Evolutionary conservation across 2,888 invertebrate genomes (phyloP), one percentile per base, ranked within the genome.

Genomic region (Hanleya hanleyi): DNA sequence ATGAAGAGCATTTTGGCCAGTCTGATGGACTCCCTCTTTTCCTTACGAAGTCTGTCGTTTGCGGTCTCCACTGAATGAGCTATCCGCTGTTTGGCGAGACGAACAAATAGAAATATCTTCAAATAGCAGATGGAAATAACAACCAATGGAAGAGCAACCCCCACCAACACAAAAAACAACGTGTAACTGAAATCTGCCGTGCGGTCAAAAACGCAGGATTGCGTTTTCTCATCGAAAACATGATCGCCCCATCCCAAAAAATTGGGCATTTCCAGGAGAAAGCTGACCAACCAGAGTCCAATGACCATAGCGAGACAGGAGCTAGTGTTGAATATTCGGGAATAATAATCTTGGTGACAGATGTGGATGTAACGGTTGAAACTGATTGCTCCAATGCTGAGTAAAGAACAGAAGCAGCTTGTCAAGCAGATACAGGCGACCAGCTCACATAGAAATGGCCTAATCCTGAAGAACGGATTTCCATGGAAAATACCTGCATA

Each of bases 201-300:
- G 37, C 81, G 51, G 51, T 81, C 77, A 74, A 76, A 81, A 18
- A 80, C 77, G 65, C 81, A 81, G 35, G 49, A 73, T 22, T 77
- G 57, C n/a, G 77, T 77, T 67, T 81, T 81, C 18, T 69, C 50
- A 66, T 81, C 81, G 64, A 73, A 81, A 26, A 50, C 71, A 50
- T 81, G 76, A 37, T 77, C 78, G 6, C 80, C 80, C 81, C 81
- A 81, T 22, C 78, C 81, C 38, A 79, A 64, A 49, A 75, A 69
- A 68, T 76, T 78, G 9, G 77, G 77, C 62, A 77, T 26, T 49
- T 81, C 77, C 4, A 79, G 67, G 22, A 75, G 57, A 65, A 81
- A 81, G 36, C 78, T 71, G 32, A 81, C 37, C 29, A 72, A 32
- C 81, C 81, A 81, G n/a, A 78, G 75, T 1, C 71, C 69, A 1